phyloP scores from a whole-genome alignment of 2,888 invertebrate species.

The Apotomis betuletana region DNA sequence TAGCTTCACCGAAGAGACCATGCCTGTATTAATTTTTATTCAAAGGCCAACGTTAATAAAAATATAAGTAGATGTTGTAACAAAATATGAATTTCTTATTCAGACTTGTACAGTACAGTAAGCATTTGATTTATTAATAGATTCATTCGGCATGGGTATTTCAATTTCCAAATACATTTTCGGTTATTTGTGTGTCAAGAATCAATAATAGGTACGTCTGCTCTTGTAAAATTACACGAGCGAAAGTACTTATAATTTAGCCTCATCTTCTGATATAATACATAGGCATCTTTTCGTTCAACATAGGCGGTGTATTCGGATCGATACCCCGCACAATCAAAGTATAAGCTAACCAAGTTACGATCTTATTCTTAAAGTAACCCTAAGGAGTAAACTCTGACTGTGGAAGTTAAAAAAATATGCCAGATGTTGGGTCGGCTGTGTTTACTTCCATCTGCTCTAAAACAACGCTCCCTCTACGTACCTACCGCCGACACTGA shows the following conservation, averaged over 20 bases:
- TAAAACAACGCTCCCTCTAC: slow-evolving; percentile 76
- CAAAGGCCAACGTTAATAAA: slow-evolving; percentile 5
- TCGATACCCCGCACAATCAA: neutral
- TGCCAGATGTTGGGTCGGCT: slow-evolving; percentile 74
- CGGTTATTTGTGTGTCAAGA: slow-evolving; percentile 5
- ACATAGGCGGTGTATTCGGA: neutral
- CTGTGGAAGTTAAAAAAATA: slow-evolving; percentile 76
- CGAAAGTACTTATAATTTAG: too few relatives aligned
- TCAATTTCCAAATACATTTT: slow-evolving; percentile 17
- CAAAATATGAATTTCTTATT: slow-evolving; percentile 13
- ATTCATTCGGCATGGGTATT: slow-evolving; percentile 14
- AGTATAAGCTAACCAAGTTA: neutral
- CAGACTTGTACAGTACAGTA: neutral
- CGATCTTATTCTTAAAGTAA: slow-evolving; percentile 32
- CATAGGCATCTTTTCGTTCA: neutral
- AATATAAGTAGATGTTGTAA: neutral
- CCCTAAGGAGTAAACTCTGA: slow-evolving; percentile 54
- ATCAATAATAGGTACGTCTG: too few relatives aligned
- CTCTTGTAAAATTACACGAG: too few relatives aligned
- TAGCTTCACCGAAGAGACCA: slow-evolving; percentile 14
- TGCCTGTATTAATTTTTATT: slow-evolving; percentile 15
- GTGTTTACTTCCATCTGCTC: slow-evolving; percentile 79
- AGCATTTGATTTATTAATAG: neutral
- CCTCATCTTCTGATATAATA: too few relatives aligned
- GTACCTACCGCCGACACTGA: slow-evolving; percentile 47